Evolutionary conservation across 2,113 vertebrate genomes (phyloP).

Genomic region (Aphelocoma coerulescens): DNA sequence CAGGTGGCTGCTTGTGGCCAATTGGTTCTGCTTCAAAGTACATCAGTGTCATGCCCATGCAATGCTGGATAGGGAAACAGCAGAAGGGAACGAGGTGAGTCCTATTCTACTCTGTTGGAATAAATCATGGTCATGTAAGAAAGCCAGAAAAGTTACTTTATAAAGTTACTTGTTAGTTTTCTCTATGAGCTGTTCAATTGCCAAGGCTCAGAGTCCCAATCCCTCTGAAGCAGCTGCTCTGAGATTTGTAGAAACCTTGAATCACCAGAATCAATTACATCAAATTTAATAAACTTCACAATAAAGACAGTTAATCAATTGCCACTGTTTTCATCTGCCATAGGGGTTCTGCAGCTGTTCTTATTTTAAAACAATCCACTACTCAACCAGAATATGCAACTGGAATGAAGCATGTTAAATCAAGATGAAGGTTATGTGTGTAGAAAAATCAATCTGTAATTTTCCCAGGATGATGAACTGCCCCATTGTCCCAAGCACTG

Average conservation of each 20-base stretch:
- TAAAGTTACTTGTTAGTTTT: neutral
- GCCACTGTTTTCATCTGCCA: neutral
- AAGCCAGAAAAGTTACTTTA: neutral
- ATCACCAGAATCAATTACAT: conserved; percentile 2
- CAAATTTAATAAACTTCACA: neutral
- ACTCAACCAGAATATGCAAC: neutral
- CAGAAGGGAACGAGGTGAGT: neutral
- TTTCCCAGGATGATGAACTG: neutral
- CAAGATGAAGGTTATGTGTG: neutral
- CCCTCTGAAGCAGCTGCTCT: neutral
- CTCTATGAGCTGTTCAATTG: neutral
- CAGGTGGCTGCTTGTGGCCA: neutral
- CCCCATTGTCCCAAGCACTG: neutral
- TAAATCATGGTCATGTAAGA: neutral
- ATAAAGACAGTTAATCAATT: conserved; percentile 14
- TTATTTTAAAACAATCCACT: conserved; percentile 6
- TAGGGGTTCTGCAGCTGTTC: neutral
- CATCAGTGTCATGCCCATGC: no score
- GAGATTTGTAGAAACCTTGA: neutral
- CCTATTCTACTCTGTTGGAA: neutral
- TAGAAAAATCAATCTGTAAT: neutral
- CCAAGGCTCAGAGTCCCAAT: neutral
- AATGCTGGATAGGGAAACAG: neutral
- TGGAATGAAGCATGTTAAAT: neutral
- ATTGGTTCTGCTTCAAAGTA: neutral